These are phyloP conservation scores for Metopia argyrocephala DNA, from an alignment of 2,888 invertebrate genomes.

Conservation along the genomic window DNA sequence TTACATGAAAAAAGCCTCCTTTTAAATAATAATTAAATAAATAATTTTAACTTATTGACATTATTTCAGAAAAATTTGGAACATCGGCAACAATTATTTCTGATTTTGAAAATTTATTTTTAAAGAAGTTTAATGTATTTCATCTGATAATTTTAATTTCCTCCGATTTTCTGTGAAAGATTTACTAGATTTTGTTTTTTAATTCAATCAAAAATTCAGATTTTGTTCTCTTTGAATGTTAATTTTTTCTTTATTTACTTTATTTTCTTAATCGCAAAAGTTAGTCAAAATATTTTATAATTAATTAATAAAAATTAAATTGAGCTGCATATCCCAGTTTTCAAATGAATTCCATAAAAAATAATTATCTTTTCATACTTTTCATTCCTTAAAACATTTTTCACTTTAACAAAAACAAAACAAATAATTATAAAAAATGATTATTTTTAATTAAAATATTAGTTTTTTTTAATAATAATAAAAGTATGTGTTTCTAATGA, in stretches of 20 bases:
- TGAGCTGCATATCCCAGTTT: conserved; percentile 57
- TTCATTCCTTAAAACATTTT: background rate
- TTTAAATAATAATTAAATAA: too few relatives aligned
- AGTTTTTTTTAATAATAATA: too few relatives aligned
- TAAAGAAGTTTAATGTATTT: background rate
- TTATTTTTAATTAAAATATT: too few relatives aligned
- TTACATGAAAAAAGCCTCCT: too few relatives aligned
- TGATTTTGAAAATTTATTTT: background rate
- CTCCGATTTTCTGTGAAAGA: background rate
- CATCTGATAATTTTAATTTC: background rate
- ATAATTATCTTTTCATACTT: background rate
- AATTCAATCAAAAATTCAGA: too few relatives aligned
- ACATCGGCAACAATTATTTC: too few relatives aligned
- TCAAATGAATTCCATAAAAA: conserved; percentile 38
- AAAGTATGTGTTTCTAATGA: too few relatives aligned
- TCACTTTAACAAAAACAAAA: conserved; percentile 46
- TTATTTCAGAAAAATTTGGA: too few relatives aligned
- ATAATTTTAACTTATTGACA: too few relatives aligned
- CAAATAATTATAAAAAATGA: conserved; percentile 23
- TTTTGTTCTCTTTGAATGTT: conserved; percentile 56
- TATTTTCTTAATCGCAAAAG: conserved; percentile 55
- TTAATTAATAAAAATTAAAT: conserved; percentile 42
- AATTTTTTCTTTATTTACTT: conserved; percentile 57
- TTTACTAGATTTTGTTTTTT: background rate
- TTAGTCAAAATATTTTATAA: conserved; percentile 55